Conservation (phyloP, 2,113 vertebrate genomes). For the Alectura lathami region DNA sequence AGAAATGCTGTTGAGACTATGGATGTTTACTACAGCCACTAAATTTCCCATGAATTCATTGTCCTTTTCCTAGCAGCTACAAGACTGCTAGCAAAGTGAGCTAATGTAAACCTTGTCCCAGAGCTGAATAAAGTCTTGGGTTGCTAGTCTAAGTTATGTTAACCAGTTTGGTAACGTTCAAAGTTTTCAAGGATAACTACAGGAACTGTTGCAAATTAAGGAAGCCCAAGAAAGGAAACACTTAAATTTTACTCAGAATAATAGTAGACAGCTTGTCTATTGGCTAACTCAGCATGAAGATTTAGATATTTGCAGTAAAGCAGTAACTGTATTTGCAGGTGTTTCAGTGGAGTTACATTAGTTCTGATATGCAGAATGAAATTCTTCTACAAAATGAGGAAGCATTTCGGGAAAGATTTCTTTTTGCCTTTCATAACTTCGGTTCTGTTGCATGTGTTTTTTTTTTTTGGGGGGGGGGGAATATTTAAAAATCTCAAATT, state of each 20-base stretch:
- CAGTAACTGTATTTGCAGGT: neutral
- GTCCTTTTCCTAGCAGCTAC: accelerated
- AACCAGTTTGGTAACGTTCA: neutral
- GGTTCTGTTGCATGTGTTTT: neutral
- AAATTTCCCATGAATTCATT: neutral
- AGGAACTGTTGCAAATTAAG: neutral
- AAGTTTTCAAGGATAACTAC: neutral
- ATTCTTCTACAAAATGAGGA: neutral
- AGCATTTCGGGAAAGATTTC: neutral
- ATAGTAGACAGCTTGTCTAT: neutral
- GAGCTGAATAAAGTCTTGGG: neutral
- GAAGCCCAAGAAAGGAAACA: neutral
- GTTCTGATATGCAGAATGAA: neutral
- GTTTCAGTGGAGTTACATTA: neutral
- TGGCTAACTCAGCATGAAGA: neutral
- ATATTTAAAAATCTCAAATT: neutral
- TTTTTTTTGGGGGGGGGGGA: neutral
- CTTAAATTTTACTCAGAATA: neutral
- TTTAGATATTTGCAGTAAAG: neutral
- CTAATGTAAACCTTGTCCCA: neutral
- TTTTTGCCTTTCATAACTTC: neutral
- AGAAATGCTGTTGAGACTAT: neutral
- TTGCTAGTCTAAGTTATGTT: neutral
- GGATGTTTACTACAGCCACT: neutral
- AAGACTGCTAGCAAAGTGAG: neutral